Evolutionary conservation across 2,113 vertebrate genomes (phyloP).

Genomic region (Corythornis vintsioides): DNA sequence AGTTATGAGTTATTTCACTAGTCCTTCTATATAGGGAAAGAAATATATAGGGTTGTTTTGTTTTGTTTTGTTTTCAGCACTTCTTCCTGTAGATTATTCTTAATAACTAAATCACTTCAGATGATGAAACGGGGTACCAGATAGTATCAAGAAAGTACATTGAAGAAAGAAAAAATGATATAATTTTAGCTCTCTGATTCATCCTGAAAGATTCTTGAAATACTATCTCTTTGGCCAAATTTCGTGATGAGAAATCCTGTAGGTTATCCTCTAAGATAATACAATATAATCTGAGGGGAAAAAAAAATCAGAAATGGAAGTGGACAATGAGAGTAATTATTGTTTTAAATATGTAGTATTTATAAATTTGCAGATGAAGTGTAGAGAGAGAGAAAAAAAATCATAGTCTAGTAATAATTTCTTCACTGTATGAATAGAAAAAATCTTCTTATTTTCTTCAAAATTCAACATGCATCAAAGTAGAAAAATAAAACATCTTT

Average conservation of each 20-base stretch:
- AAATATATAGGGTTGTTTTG: neutral
- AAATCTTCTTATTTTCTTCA: constrained; percentile 62
- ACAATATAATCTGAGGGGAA: neutral
- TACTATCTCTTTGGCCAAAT: neutral
- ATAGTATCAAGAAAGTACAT: neutral
- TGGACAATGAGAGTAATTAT: neutral
- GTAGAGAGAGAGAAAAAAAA: neutral
- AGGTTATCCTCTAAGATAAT: neutral
- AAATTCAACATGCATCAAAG: constrained; percentile 44
- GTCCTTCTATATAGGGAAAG: too few species aligned
- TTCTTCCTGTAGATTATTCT: neutral
- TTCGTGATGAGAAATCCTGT: neutral
- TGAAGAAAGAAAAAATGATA: neutral
- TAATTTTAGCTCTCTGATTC: neutral
- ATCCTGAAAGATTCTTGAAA: neutral
- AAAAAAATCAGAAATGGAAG: neutral
- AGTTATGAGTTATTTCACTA: neutral
- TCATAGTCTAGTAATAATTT: neutral
- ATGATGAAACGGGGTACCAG: neutral
- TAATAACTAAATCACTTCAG: neutral
- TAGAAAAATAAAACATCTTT: constrained; percentile 50
- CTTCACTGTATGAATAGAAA: constrained; percentile 27
- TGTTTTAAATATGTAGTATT: neutral
- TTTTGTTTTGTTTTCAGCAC: neutral
- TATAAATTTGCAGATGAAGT: neutral